Base-by-base conservation (phyloP, 2,888 invertebrate species). In the Falcaria lacertinaria region DNA sequence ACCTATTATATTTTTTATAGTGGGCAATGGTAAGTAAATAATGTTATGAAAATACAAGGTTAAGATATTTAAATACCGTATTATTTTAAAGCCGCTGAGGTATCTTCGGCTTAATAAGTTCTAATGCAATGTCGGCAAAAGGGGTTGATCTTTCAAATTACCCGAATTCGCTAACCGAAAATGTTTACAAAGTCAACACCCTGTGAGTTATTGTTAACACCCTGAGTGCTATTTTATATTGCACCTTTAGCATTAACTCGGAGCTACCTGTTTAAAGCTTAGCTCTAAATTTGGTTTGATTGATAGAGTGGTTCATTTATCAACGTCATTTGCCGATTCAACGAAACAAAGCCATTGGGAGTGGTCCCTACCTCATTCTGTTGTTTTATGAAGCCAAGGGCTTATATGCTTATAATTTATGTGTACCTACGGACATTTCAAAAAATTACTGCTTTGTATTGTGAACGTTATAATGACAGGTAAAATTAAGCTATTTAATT, bases 291-390 rank as follows among this genome's bases (percentile, higher is more conserved):
- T 61, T 57, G 42, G 54, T 60, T 63, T 74, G 72, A 77, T 77
- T 75, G 78, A 79, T 78, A 66, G 73, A 71, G 62, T 57, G 64
- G 59, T 63, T 61, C 70, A 72, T 77, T 69, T 64, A 72, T 76
- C 76, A 77, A 70, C 60, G 73, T 74, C 75, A 64, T 69, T 66
- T 66, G 64, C 71, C 62, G 68, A 64, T 64, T 69, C 64, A 52
- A 58, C 62, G 58, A 66, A 73, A 72, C 67, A 64, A 67, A 67
- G 63, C 61, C 55, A 50, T 58, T 51, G 57, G 46, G 40, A 28
- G 41, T 33, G 28, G 40, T 40, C 42, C 45, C 52, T 41, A 41
- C 35, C 44, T 42, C 53, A 42, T 51, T 57, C 50, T 44, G 54
- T 57, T 67, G 61, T 67, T 70, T 71, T 65, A 67, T 64, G 62